phyloP scores from a whole-genome alignment of 2,797 vertebrate genomes.

The Pagetopsis macropterus region DNA sequence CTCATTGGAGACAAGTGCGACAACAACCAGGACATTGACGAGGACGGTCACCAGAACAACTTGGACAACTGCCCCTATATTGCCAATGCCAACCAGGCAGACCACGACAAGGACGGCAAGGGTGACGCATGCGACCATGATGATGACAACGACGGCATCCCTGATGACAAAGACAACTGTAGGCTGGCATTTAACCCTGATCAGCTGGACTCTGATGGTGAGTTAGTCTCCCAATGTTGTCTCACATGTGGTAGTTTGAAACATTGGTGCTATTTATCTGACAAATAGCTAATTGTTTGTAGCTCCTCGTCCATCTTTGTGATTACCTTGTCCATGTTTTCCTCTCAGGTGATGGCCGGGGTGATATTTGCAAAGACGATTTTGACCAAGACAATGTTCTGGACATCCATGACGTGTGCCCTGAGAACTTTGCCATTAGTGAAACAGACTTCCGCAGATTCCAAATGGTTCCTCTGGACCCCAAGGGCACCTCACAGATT shows the following conservation, averaged over 20 bases:
- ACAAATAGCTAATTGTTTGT: neutral
- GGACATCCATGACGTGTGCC: conserved; percentile 95
- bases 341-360: conserved; percentile 91
- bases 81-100: conserved; percentile 96
- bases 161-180: conserved; percentile 97
- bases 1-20: conserved; percentile 95
- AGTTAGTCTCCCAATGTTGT: conserved; percentile 51
- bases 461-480: conserved; percentile 99
- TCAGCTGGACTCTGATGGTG: conserved; percentile 95
- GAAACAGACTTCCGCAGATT: conserved; percentile 98
- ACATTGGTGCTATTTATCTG: neutral
- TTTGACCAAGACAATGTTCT: conserved; percentile 95
- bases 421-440: conserved; percentile 96
- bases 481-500: conserved; percentile 97
- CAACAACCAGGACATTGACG: conserved; percentile 98
- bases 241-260: conserved; percentile 2
- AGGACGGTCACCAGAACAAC: conserved; percentile 99
- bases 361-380: conserved; percentile 95
- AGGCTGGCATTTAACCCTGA: conserved; percentile 93
- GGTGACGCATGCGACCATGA: conserved; percentile 98
- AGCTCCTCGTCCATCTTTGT: conserved; percentile 9
- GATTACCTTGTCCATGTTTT: conserved; percentile 14
- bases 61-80: conserved; percentile 99
- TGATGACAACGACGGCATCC: conserved; percentile 96
- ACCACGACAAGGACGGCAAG: conserved; percentile 98